Base-by-base conservation (phyloP, 2,797 vertebrate species). In the Leptodactylus fallax region DNA sequence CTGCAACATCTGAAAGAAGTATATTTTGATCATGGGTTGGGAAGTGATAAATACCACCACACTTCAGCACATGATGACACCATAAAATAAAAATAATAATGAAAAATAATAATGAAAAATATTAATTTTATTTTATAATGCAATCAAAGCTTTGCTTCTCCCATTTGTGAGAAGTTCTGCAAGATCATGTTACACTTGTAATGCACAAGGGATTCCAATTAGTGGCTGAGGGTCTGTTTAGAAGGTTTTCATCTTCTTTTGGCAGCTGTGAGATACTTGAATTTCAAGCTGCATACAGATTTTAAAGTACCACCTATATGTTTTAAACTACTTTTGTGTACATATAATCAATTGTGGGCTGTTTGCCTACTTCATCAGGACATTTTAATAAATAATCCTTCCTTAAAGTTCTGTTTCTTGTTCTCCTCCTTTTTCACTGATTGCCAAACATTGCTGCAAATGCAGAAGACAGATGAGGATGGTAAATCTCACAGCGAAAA, bases 251-350 rank as follows among this genome's bases (percentile, higher is more conserved):
- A 89, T 89, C 84, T 86, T 89, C 88, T 60, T 8, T 71, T 83
- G 84, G 84, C 84, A 86, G 79, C 88, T 89, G 88, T 56, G 27
- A 79, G 80, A 36, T 86, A 82, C 88, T 89, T 86, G 27, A 61
- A 69, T 89, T 83, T 89, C 84, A 89, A 81, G 85, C 84, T 79
- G 84, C 21, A 21, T 63, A 78, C 60, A 86, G 72, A 89, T 89
- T 89, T 83, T 79, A 67, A 79, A 89, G 84, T 61, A 86, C 84
- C 84, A 83, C 88, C 88, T 89, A 89, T 89, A 83, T 86, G 79
- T 83, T 89, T 89, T 89, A 82, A 86, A 81, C 71, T 72, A 67
- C 56, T 69, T 88, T 80, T 89, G 69, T 86, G 85, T 79, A 86
- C 84, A 79, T 58, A 17, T 72, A 61, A 83, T 89, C 88, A 89